Conservation (phyloP, 1,140 invertebrate species). For the Rhizoglyphus robini region DNA sequence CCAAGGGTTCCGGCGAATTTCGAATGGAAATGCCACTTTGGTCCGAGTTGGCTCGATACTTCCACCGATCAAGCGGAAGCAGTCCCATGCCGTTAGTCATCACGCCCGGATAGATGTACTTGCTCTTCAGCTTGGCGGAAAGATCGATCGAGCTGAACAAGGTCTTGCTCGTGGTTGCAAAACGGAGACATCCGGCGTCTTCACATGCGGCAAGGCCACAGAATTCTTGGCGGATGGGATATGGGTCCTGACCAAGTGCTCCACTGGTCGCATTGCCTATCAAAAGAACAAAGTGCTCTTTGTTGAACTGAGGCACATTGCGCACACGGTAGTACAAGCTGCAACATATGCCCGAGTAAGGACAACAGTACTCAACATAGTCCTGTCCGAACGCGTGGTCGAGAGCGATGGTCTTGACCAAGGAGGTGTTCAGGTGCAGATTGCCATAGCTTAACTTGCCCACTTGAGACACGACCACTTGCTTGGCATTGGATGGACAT, state of each 20-base stretch:
- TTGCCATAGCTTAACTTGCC: not conserved
- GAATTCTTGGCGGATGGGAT: conserved; percentile 11
- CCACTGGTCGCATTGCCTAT: not conserved
- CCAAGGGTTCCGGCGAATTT: not conserved
- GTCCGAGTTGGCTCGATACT: not conserved
- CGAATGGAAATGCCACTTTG: not conserved
- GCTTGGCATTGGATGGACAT: not conserved
- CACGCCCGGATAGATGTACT: conserved; percentile 11
- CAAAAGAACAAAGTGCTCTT: not conserved
- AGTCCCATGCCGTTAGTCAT: not conserved
- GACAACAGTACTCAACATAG: conserved; percentile 18
- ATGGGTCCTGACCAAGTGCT: not conserved
- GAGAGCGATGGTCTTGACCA: not conserved
- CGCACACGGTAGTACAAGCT: conserved; percentile 1
- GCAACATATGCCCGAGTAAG: conserved; percentile 22
- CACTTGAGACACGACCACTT: not conserved
- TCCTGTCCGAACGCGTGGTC: not conserved
- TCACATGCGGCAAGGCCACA: conserved; percentile 22
- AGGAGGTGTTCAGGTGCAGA: not conserved
- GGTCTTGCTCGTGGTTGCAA: not conserved
- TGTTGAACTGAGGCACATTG: not conserved
- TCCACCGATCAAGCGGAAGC: conserved; percentile 1
- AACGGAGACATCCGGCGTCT: not conserved
- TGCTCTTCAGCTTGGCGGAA: not conserved
- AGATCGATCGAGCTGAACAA: conserved; percentile 3